Percentiles rank a stretch among this genome's conserved stretches.
phyloP scores from a whole-genome alignment of 2,113 vertebrate genomes.

The Vanacampus margaritifer region DNA sequence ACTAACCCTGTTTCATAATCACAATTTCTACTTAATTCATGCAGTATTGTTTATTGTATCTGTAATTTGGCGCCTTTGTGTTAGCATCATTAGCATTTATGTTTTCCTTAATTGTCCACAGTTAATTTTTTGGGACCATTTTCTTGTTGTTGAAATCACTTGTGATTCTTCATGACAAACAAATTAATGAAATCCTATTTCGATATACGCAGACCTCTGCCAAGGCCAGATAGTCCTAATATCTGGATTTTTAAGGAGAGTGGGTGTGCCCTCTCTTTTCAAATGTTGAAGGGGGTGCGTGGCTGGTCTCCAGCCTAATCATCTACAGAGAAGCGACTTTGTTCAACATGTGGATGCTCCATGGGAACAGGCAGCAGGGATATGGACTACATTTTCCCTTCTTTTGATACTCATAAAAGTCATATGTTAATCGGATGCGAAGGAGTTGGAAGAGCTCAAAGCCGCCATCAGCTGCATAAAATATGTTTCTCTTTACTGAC shows the following conservation, averaged over 20 bases:
- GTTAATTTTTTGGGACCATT: too few species aligned
- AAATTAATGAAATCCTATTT: too few species aligned
- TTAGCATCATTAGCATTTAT: too few species aligned
- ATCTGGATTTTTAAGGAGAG: too few species aligned
- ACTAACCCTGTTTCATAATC: too few species aligned
- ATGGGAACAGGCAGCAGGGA: conserved; percentile 20
- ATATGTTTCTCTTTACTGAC: conserved; percentile 13
- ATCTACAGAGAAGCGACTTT: conserved; percentile 24
- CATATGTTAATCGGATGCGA: conserved; percentile 37
- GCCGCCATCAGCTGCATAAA: conserved; percentile 17
- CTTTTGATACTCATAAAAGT: conserved; percentile 55
- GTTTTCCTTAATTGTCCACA: too few species aligned
- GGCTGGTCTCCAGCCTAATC: conserved; percentile 19
- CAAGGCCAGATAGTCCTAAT: neutral
- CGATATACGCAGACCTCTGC: too few species aligned
- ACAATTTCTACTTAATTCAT: too few species aligned
- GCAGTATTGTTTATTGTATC: too few species aligned
- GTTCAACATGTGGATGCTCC: conserved; percentile 9
- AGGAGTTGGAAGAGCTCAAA: conserved; percentile 30
- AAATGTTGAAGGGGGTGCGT: neutral
- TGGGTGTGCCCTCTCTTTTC: neutral
- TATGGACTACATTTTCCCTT: conserved; percentile 25
- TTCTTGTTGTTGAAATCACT: too few species aligned
- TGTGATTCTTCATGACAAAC: too few species aligned
- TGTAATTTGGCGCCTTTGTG: too few species aligned